These are phyloP conservation scores for Saccostrea glomerata DNA, from an alignment of 1,140 invertebrate genomes.

Conservation along the genomic window DNA sequence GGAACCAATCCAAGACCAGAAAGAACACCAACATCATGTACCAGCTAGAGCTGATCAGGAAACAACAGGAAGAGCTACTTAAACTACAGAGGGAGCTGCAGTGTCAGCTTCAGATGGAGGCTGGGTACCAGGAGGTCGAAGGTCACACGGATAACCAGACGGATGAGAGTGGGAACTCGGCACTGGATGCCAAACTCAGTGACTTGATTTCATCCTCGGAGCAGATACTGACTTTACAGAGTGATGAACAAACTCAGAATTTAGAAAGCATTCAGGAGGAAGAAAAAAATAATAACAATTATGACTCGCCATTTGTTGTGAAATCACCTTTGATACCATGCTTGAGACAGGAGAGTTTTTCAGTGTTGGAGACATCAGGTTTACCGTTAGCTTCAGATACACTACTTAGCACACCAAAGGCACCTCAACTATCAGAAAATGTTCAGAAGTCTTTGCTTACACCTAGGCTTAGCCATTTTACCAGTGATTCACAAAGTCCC, in stretches of 20 bases:
- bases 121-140: background rate
- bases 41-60: slow-evolving; percentile 50
- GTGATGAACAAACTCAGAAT: background rate
- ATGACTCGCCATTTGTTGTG: background rate
- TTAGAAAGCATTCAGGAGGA: background rate
- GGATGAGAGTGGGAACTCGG: background rate
- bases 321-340: background rate
- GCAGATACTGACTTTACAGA: background rate
- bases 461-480: background rate
- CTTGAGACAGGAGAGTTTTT: background rate
- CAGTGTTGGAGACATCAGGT: background rate
- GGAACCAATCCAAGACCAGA: slow-evolving; percentile 4
- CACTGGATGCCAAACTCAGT: background rate
- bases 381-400: background rate
- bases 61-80: slow-evolving; percentile 50
- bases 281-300: slow-evolving; percentile 8
- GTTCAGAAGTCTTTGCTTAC: background rate
- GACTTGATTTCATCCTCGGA: slow-evolving; percentile 11
- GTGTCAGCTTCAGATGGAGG: slow-evolving; percentile 36
- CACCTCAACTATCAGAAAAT: background rate
- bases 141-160: slow-evolving; percentile 3
- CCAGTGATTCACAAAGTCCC: background rate
- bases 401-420: slow-evolving; percentile 15
- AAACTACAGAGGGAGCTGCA: slow-evolving; percentile 48
- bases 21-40: slow-evolving; percentile 49